Evolutionary conservation across 1,140 invertebrate species (phyloP), one percentile per base, ranked within the genome.

Genomic region (Lordiphosa clarofinis): DNA sequence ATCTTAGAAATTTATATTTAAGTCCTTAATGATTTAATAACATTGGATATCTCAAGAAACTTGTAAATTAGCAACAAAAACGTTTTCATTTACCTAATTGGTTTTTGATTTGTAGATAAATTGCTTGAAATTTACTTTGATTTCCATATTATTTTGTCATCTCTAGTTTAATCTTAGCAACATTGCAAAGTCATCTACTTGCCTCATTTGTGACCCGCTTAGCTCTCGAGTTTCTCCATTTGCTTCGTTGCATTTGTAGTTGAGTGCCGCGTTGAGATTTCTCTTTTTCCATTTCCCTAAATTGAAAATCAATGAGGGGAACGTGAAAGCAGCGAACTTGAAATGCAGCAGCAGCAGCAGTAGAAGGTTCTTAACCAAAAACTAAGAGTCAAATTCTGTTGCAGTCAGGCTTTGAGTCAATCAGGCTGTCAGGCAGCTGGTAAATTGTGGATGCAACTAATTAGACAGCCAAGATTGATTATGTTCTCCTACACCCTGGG

Each of bases 281-380:
- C 43, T 39, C 15, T 19, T 44, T 66, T 46, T 9, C 9, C 9
- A 35, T 10, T 56, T 21, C 13, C 42, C 38, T 57, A 76, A 76
- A 76, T 76, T 72, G 73, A 76, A 76, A 76, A 76, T 76, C 73
- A 57, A 76, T 76, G 54, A 12, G 38, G 48, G 38, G 35, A 7
- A 11, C 46, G 55, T 67, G 40, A 19, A 50, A 13, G 48, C 64
- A 69, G 33, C 65, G 12, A 54, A 33, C 47, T 48, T 56, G 52
- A 47, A 31, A 49, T 60, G 33, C 38, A 50, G 21, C 21, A 5
- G 21, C 21, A 24, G 21, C 0, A 24, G 0, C 4, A 58, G 21
- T 1, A 24, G 0, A 0, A 58, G 6, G 46, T 61, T 56, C 61
- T 38, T 3, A 53, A 49, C n/a, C 12, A 12, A 49, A 21, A n/a